Evolutionary conservation across 1,140 invertebrate species (phyloP), one percentile per base, ranked within the genome.

Genomic region (Drosophila elegans): DNA sequence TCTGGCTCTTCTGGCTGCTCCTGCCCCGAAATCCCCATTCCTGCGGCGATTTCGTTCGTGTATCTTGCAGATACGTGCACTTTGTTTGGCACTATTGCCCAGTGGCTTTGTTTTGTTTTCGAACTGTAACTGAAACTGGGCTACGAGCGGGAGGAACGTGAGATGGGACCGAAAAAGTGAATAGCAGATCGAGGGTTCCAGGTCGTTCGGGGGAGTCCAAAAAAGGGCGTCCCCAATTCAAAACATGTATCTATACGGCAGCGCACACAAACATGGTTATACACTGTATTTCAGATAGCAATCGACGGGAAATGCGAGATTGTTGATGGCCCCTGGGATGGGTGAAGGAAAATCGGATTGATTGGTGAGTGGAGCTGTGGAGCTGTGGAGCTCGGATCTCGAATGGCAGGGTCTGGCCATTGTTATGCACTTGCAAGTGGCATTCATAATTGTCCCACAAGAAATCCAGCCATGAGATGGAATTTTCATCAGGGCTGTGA

Each of bases 51-150:
- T 27, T 45, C 32, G 55, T 57, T 63, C 74, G 74, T 85, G 78
- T 85, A 85, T 85, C 81, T 85, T 77, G 68, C 82, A 85, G 82
- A 81, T 85, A 78, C 78, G 62, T 60, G 73, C 79, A 78, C 78
- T 69, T 77, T 77, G 74, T 82, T 74, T 61, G 57, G 57, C 68
- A 48, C 48, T 63, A 68, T 60, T 76, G 63, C 67, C 71, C 60
- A 80, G 46, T 68, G 77, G 78, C 64, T 80, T 85, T 80, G 76
- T 76, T 83, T 79, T 69, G 76, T 76, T 83, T 79, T 69, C 59
- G 45, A 62, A 74, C 75, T 67, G 62, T 57, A 67, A 75, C 73
- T 66, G 53, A 54, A 76, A 76, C 74, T 60, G 63, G 74, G 63
- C 74, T 77, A 66, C 53, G 48, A 55, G 16, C 38, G 21, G 56